Base-by-base conservation (phyloP, 2,888 invertebrate species). In the Dryomyza anilis region DNA sequence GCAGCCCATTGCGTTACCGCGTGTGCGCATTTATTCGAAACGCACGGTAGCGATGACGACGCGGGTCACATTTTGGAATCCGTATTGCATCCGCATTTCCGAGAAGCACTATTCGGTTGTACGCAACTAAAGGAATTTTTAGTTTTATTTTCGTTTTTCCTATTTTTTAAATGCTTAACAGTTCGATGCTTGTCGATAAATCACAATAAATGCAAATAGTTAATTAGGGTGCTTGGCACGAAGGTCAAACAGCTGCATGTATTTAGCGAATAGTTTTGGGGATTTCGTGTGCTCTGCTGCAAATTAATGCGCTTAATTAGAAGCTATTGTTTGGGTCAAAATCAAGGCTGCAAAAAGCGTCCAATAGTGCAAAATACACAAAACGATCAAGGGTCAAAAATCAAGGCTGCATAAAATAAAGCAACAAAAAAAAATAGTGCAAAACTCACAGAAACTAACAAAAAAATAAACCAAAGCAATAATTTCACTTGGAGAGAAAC, bases 291-390 rank as follows among this genome's bases (percentile, higher is more conserved):
- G 29, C 55, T 8, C 12, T 16, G 3, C 16, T 8, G 36, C 16
- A n/a, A 21, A 52, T 7, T 52, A 25, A 25, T 25, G 36, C 36
- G 33, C 29, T 58, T 58, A 58, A 58, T 58, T 58, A 58, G 46
- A 14, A 46, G 58, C 29, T 58, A 58, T 58, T 58, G 58, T 58
- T 58, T 58, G 30, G 48, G 33, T 19, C 50, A 50, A 14, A 3
- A 25, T 50, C 50, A 50, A 50, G 50, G 50, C 25, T 27, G 50
- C 14, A 50, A 23, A 48, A 25, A 21, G 23, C 14, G 50, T 7
- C 25, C 3, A n/a, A 25, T 25, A 12, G 25, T n/a, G 43, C 19
- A 43, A 43, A 2, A 27, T 43, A 14, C 4, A 21, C 48, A 7
- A 25, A 43, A 23, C 16, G 16, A 21, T 14, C 25, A 23, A 48